These are phyloP conservation scores for Drosophila subobscura DNA, from an alignment of 1,140 invertebrate species.

Conservation along the genomic window DNA sequence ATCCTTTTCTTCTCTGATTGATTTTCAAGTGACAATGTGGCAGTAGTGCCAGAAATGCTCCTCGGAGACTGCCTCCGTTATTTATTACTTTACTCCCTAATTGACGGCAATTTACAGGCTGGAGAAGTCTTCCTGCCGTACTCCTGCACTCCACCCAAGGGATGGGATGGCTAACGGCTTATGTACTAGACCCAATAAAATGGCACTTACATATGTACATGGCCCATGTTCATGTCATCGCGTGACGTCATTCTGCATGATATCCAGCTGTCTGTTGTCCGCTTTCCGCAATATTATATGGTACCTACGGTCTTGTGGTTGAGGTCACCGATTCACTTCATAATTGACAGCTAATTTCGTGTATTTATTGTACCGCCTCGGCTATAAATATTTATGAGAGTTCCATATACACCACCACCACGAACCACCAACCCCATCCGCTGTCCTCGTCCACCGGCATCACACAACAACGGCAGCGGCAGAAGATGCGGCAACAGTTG, in stretches of 20 bases:
- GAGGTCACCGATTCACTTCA: slow-evolving; percentile 52
- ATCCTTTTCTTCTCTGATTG: slow-evolving; percentile 22
- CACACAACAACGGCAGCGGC: no score
- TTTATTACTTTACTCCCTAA: slow-evolving; percentile 75
- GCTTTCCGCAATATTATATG: no score
- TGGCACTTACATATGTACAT: not conserved
- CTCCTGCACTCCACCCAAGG: no score
- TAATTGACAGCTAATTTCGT: slow-evolving; percentile 72
- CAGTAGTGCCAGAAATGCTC: not conserved
- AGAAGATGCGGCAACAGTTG: no score
- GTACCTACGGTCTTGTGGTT: not conserved
- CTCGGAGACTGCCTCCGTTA: slow-evolving; percentile 45
- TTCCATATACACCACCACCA: no score
- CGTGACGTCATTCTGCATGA: slow-evolving; percentile 47
- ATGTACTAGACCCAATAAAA: slow-evolving; percentile 37
- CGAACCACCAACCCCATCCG: no score
- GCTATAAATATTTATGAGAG: slow-evolving; percentile 65
- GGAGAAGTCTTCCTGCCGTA: slow-evolving; percentile 56
- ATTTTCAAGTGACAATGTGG: slow-evolving; percentile 19
- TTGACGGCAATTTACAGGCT: slow-evolving; percentile 74
- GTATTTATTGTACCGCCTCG: slow-evolving; percentile 57
- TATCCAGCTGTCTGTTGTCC: not conserved
- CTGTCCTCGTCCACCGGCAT: no score
- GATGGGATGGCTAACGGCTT: slow-evolving; percentile 2
- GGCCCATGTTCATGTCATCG: slow-evolving; percentile 27